phyloP scores from a whole-genome alignment of 2,888 invertebrate genomes.

The Argyresthia albistria region DNA sequence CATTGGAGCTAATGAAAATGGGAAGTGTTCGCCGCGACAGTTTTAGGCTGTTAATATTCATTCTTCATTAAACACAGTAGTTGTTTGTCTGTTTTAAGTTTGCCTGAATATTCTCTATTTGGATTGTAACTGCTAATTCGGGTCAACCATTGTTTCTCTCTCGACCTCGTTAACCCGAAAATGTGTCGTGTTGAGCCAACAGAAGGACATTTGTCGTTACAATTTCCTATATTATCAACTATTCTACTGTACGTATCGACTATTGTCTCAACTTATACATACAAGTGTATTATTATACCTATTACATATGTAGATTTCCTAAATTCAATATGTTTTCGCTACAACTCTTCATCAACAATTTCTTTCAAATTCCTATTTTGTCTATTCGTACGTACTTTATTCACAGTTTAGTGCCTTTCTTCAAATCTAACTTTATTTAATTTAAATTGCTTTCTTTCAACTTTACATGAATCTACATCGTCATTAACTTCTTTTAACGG shows the following conservation, averaged over 20 bases:
- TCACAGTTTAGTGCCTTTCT: background rate
- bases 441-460: too few relatives aligned
- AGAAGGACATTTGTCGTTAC: background rate
- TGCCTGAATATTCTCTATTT: constrained; percentile 17
- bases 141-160: constrained; percentile 26
- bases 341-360: too few relatives aligned
- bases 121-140: constrained; percentile 15
- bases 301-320: too few relatives aligned
- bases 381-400: background rate
- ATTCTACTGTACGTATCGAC: too few relatives aligned
- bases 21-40: too few relatives aligned
- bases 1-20: background rate
- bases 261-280: too few relatives aligned
- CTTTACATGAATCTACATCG: too few relatives aligned
- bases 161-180: constrained; percentile 14
- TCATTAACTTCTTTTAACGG: too few relatives aligned
- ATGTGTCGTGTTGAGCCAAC: constrained; percentile 6
- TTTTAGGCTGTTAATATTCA: too few relatives aligned
- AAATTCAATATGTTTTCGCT: too few relatives aligned
- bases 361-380: background rate
- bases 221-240: too few relatives aligned
- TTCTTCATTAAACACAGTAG: background rate
- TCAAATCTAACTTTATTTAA: background rate
- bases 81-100: constrained; percentile 15
- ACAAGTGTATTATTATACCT: too few relatives aligned